phyloP scores from a whole-genome alignment of 92 coral and sea anemone species.

The Epizoanthus illoricatus region DNA sequence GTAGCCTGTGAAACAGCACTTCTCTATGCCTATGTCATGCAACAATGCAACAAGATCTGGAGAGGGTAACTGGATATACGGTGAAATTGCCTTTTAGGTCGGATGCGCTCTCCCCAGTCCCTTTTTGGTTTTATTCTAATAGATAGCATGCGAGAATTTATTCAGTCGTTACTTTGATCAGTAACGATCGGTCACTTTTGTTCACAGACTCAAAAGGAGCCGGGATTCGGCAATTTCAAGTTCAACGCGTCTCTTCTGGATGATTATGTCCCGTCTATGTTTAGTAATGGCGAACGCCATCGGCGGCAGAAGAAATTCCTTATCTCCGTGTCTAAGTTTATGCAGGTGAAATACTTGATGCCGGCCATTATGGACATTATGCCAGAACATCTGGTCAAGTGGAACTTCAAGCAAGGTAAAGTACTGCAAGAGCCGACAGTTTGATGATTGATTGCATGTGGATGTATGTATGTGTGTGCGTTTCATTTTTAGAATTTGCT shows the following conservation, averaged over 20 bases:
- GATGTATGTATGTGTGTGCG: too few relatives aligned
- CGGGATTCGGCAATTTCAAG: conserved; percentile 82
- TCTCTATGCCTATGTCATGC: too few relatives aligned
- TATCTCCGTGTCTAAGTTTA: conserved; percentile 63
- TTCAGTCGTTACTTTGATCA: too few relatives aligned
- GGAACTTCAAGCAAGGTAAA: conserved; percentile 87
- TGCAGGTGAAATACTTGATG: conserved; percentile 69
- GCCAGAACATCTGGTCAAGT: conserved; percentile 86
- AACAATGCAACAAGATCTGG: too few relatives aligned
- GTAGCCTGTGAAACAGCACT: not conserved
- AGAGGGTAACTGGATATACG: too few relatives aligned
- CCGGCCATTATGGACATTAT: conserved; percentile 84
- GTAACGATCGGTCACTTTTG: not conserved
- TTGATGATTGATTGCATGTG: too few relatives aligned
- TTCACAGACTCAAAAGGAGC: conserved; percentile 71
- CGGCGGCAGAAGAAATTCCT: conserved; percentile 64
- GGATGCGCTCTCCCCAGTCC: too few relatives aligned
- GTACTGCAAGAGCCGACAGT: too few relatives aligned
- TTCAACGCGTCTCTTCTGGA: conserved; percentile 76
- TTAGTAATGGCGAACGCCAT: conserved; percentile 75
- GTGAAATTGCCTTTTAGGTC: too few relatives aligned
- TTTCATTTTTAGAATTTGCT: too few relatives aligned
- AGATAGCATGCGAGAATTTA: too few relatives aligned
- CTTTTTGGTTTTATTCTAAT: too few relatives aligned
- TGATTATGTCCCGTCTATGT: conserved; percentile 80